phyloP scores from a whole-genome alignment of 2,888 invertebrate species.

The Eristalis intricaria region DNA sequence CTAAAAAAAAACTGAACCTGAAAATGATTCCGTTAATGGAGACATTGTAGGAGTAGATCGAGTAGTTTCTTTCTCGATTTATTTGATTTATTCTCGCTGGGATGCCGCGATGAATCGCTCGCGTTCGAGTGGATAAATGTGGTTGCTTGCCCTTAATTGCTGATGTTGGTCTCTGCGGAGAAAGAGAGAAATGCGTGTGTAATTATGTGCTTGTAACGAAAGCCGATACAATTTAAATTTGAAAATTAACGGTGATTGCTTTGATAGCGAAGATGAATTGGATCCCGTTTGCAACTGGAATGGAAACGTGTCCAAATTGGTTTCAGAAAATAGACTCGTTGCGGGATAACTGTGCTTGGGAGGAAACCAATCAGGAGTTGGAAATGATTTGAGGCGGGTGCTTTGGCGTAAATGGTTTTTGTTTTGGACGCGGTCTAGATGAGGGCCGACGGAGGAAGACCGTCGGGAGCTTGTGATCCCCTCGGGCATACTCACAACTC shows the following conservation, averaged over 20 bases:
- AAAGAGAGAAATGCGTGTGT: constrained; percentile 1
- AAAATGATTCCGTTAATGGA: constrained; percentile 60
- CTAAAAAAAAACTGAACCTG: too few relatives aligned
- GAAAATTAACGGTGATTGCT: constrained; percentile 11
- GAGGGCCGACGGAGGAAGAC: too few relatives aligned
- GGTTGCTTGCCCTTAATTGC: constrained; percentile 60
- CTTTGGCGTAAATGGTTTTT: background rate
- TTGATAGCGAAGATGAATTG: background rate
- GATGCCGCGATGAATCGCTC: constrained; percentile 5
- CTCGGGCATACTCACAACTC: too few relatives aligned
- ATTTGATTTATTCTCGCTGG: constrained; percentile 55
- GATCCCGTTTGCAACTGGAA: background rate
- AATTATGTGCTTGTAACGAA: constrained; percentile 27
- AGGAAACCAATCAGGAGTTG: background rate
- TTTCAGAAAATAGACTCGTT: background rate
- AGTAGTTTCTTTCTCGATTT: constrained; percentile 40
- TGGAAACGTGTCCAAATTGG: background rate
- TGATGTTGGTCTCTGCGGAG: background rate
- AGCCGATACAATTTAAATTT: constrained; percentile 43
- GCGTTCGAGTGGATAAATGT: constrained; percentile 53
- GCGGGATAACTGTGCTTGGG: background rate
- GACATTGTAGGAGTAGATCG: constrained; percentile 58
- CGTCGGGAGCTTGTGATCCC: too few relatives aligned
- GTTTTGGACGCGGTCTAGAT: background rate
- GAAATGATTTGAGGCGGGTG: background rate